Evolutionary conservation across 2,113 vertebrate species (phyloP).

Genomic region (Eonycteris spelaea): DNA sequence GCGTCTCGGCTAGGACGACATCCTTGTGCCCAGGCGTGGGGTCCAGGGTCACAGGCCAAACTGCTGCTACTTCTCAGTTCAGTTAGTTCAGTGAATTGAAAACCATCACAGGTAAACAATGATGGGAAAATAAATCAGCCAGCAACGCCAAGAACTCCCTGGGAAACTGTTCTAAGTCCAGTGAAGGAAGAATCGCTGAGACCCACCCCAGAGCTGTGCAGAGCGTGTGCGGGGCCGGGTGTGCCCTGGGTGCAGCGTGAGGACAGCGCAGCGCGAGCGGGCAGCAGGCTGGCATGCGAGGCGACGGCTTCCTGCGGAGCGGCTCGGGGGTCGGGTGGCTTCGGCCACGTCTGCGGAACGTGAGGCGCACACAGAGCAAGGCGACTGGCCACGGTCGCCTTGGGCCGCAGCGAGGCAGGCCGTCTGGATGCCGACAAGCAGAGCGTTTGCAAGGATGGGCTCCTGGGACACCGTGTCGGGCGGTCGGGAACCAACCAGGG

Average conservation of each 20-base stretch:
- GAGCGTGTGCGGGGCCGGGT: too few relatives aligned
- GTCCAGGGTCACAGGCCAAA: neutral
- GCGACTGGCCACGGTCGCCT: neutral
- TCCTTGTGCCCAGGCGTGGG: neutral
- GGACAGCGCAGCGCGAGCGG: too few relatives aligned
- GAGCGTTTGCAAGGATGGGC: neutral
- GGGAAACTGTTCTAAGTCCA: neutral
- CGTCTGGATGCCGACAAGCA: neutral
- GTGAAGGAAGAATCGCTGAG: neutral
- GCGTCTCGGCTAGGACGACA: neutral
- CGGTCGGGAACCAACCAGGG: neutral
- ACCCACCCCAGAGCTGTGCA: neutral
- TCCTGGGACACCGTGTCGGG: neutral
- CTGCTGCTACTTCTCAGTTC: neutral
- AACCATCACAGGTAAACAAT: neutral
- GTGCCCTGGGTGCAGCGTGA: too few relatives aligned
- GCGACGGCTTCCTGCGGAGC: neutral
- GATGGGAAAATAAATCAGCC: neutral
- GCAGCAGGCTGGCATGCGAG: neutral
- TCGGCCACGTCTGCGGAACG: neutral
- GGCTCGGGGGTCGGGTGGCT: neutral
- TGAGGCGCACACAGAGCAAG: neutral
- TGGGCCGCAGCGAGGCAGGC: neutral
- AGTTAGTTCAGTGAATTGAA: neutral
- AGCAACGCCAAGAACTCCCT: neutral